Base-by-base conservation (phyloP, 2,113 vertebrate species). In the Coptodon bakossiorum region DNA sequence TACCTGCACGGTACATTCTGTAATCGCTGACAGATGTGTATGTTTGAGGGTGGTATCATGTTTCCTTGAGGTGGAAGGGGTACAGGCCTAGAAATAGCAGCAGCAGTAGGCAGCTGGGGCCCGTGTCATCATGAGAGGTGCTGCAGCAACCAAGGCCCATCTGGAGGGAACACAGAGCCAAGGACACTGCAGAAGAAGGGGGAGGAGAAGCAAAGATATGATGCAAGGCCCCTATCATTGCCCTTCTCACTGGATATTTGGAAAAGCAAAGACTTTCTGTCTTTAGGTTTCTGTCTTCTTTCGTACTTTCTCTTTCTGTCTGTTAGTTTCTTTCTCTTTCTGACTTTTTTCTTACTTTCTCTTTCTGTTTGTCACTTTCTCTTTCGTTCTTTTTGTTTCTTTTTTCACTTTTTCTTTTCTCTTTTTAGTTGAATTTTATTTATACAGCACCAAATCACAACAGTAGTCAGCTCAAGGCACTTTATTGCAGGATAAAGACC, bases 101-200 rank as follows among this genome's bases (percentile, higher is more conserved):
- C 78, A 84, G 78, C 81, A 68, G 81, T 80, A 87, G 85, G 87
- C 91, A 93, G 89, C 86, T 92, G 93, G 82, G 56, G 56, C 73
- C 82, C 87, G 84, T 85, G 88, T 93, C 93, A 94, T 88, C 78
- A 59, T 73, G 82, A 92, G 88, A 84, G 89, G 66, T 90, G 85
- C 68, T 82, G 85, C 92, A 88, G 80, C 85, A 88, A 76, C 80
- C 76, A 13, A 36, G 63, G 85, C 85, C 92, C 91, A 93, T 92
- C 91, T 94, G 93, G 89, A 89, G 87, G 71, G 87, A 93, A 85
- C 78, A 80, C 71, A 84, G 56, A 86, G 82, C 88, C 93, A 94
- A 93, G 93, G 95, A 93, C 93, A 92, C 81, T 91, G 91, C 90
- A 89, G 88, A 86, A 88, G 84, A 82, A 68, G 56, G 76, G 81